Evolutionary conservation across 2,797 vertebrate genomes (phyloP).

Genomic region (Chanos chanos): DNA sequence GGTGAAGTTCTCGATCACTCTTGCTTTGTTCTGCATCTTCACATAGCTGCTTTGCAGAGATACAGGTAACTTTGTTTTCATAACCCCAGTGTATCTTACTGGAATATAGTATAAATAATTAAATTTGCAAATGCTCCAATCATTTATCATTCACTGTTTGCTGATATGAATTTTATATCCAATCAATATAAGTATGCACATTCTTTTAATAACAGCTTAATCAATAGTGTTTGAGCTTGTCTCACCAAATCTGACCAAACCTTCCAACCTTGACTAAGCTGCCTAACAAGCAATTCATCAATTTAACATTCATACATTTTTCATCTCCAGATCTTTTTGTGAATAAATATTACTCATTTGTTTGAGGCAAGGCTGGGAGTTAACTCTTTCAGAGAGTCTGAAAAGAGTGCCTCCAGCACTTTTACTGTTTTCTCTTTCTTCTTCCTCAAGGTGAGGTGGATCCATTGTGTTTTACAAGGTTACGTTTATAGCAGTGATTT

Average conservation of each 20-base stretch:
- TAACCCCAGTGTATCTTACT: conserved; percentile 32
- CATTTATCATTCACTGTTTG: conserved; percentile 31
- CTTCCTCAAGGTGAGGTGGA: no score
- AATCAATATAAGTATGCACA: conserved; percentile 28
- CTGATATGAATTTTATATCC: conserved; percentile 39
- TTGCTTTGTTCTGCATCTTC: not conserved
- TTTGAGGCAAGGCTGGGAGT: not conserved
- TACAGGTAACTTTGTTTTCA: conserved; percentile 17
- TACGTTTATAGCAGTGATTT: no score
- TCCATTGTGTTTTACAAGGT: no score
- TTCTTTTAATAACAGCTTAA: conserved; percentile 35
- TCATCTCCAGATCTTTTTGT: not conserved
- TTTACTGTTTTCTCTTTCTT: no score
- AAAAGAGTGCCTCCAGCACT: no score
- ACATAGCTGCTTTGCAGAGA: conserved; percentile 5
- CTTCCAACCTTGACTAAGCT: conserved; percentile 22
- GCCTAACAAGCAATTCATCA: conserved; percentile 31
- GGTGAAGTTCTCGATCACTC: conserved; percentile 7
- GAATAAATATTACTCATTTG: not conserved
- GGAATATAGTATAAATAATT: conserved; percentile 45
- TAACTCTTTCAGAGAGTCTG: no score
- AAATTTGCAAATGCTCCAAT: conserved; percentile 35
- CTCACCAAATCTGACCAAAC: conserved; percentile 29
- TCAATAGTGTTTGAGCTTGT: conserved; percentile 29
- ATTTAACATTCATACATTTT: conserved; percentile 28